A percentile compares a stretch with the other conserved stretches of the same genome.
Conservation (phyloP, 2,888 invertebrate species). For the Noctua pronuba region DNA sequence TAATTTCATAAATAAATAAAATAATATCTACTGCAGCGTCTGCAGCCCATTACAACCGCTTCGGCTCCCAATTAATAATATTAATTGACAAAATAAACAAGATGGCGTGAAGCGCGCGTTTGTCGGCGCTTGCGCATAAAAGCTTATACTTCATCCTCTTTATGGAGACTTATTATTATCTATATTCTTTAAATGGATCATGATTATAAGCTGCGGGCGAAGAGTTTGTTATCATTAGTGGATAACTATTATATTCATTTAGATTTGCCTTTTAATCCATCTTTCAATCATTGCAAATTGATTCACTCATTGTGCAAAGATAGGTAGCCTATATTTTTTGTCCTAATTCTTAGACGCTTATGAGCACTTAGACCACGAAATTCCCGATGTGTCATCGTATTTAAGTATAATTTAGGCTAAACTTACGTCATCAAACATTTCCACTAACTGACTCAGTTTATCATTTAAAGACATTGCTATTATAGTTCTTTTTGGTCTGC, state of each 20-base stretch:
- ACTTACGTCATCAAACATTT: conserved; percentile 25
- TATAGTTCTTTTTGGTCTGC: not conserved
- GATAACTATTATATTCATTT: conserved; percentile 16
- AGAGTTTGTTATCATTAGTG: conserved; percentile 34
- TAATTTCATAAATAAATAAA: conserved; percentile 38
- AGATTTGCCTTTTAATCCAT: conserved; percentile 13
- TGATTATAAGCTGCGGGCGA: conserved; percentile 65
- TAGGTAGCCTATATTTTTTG: conserved; percentile 14
- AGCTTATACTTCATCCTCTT: conserved; percentile 70
- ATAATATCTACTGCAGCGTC: conserved; percentile 29
- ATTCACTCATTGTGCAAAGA: conserved; percentile 8
- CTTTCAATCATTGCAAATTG: conserved; percentile 13
- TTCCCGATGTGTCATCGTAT: conserved; percentile 43
- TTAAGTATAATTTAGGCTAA: conserved; percentile 15
- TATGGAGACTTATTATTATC: conserved; percentile 67
- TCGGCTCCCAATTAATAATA: conserved; percentile 56
- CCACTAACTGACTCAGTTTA: not conserved
- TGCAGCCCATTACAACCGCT: conserved; percentile 40
- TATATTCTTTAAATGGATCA: conserved; percentile 69
- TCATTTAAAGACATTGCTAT: not conserved
- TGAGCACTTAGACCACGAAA: conserved; percentile 23
- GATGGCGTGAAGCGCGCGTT: conserved; percentile 68
- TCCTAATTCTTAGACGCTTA: not conserved
- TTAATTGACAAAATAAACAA: conserved; percentile 75
- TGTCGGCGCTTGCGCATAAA: conserved; percentile 70